Conservation (phyloP, 2,113 vertebrate species). For the Spea bombifrons region DNA sequence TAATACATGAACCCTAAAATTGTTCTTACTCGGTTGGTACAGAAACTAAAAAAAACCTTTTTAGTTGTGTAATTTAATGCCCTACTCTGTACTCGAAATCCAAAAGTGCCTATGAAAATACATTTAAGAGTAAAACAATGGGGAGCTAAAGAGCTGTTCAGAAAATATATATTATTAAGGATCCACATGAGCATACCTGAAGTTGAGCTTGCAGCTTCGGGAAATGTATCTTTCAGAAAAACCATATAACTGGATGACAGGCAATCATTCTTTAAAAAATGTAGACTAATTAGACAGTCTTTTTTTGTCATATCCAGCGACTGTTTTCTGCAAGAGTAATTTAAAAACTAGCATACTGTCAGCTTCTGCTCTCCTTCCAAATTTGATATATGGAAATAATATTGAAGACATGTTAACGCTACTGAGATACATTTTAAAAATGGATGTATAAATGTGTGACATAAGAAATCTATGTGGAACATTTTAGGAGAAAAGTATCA, state of each 20-base stretch:
- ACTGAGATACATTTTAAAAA: not conserved
- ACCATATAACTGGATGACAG: slow-evolving; percentile 54
- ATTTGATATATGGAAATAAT: slow-evolving; percentile 46
- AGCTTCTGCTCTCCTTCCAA: slow-evolving; percentile 32
- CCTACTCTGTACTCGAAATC: slow-evolving; percentile 40
- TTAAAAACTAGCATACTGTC: slow-evolving; percentile 38
- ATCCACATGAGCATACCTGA: slow-evolving; percentile 53
- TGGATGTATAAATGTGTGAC: not conserved
- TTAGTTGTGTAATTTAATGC: slow-evolving; percentile 53
- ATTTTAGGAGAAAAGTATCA: too few relatives aligned
- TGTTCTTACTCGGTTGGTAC: slow-evolving; percentile 35
- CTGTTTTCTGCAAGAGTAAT: slow-evolving; percentile 48
- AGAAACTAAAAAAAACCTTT: slow-evolving; percentile 49
- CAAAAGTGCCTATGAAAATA: slow-evolving; percentile 49
- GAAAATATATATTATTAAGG: slow-evolving; percentile 53
- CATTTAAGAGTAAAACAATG: slow-evolving; percentile 53
- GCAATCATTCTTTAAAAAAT: slow-evolving; percentile 56
- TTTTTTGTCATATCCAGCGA: slow-evolving; percentile 51
- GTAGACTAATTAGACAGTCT: slow-evolving; percentile 55
- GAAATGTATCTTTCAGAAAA: slow-evolving; percentile 56
- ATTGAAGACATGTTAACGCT: not conserved
- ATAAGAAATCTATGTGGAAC: not conserved
- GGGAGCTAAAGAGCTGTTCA: slow-evolving; percentile 50
- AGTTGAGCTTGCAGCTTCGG: slow-evolving; percentile 53
- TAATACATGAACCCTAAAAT: slow-evolving; percentile 48